Conservation (phyloP, 2,113 vertebrate species). For the Erythrolamprus reginae region DNA sequence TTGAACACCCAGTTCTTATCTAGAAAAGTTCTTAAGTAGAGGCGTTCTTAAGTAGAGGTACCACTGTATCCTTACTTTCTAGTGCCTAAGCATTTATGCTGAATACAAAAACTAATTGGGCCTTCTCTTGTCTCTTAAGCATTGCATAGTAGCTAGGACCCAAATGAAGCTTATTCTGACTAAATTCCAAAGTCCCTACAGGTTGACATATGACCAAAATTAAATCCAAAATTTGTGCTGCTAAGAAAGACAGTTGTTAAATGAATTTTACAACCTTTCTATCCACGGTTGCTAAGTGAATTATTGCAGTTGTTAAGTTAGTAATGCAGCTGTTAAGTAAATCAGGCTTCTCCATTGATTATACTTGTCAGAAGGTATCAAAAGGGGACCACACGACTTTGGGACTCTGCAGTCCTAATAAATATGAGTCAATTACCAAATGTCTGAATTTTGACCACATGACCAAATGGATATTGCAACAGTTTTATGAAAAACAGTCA, state of each 20-base stretch:
- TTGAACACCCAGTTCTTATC: too few relatives aligned
- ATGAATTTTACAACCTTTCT: not conserved
- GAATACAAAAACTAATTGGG: not conserved
- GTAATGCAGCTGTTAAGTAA: not conserved
- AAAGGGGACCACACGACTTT: not conserved
- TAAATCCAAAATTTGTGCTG: not conserved
- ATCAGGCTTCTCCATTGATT: not conserved
- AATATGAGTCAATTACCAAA: not conserved
- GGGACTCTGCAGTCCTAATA: not conserved
- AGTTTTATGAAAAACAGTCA: not conserved
- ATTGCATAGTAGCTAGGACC: not conserved
- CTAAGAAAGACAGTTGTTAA: not conserved
- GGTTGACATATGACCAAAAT: not conserved
- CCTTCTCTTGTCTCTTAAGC: not conserved
- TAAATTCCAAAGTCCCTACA: not conserved
- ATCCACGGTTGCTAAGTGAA: not conserved
- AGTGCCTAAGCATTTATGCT: not conserved
- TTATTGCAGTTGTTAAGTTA: not conserved
- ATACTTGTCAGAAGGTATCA: not conserved
- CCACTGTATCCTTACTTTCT: not conserved
- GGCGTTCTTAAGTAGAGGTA: too few relatives aligned
- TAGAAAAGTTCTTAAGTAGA: too few relatives aligned
- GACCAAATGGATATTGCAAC: not conserved
- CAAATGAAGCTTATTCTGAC: not conserved
- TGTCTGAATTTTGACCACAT: not conserved